These are phyloP conservation scores for Mycetomoellerius zeteki DNA, from an alignment of 1,140 invertebrate genomes.

Conservation along the genomic window DNA sequence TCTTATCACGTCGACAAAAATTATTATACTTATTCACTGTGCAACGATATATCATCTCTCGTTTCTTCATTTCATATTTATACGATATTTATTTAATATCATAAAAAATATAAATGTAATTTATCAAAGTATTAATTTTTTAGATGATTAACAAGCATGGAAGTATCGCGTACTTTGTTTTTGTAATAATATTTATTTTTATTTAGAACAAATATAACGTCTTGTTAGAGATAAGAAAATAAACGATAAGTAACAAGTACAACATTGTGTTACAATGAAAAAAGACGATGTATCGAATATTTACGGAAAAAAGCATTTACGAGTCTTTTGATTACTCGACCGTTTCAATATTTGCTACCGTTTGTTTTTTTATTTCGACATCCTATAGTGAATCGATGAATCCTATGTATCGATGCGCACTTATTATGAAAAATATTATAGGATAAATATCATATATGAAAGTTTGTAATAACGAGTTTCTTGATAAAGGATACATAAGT, in stretches of 20 bases:
- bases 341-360: background rate
- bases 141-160: background rate
- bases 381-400: background rate
- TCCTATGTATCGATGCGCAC: conserved; percentile 25
- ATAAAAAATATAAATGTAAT: background rate
- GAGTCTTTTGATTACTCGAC: conserved; percentile 26
- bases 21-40: background rate
- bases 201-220: background rate
- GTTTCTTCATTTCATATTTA: background rate
- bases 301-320: conserved; percentile 30
- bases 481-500: conserved; percentile 56
- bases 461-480: conserved; percentile 43
- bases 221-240: conserved; percentile 10
- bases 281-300: conserved; percentile 21
- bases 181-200: conserved; percentile 18
- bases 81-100: conserved; percentile 3
- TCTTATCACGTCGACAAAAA: conserved; percentile 12
- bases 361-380: background rate
- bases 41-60: background rate
- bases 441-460: conserved; percentile 59
- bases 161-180: conserved; percentile 16
- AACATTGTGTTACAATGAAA: conserved; percentile 4
- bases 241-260: background rate
- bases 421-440: conserved; percentile 59
- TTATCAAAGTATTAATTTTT: conserved; percentile 38